Evolutionary conservation across 2,888 invertebrate genomes (phyloP).

Genomic region (Perizoma flavofasciatum): DNA sequence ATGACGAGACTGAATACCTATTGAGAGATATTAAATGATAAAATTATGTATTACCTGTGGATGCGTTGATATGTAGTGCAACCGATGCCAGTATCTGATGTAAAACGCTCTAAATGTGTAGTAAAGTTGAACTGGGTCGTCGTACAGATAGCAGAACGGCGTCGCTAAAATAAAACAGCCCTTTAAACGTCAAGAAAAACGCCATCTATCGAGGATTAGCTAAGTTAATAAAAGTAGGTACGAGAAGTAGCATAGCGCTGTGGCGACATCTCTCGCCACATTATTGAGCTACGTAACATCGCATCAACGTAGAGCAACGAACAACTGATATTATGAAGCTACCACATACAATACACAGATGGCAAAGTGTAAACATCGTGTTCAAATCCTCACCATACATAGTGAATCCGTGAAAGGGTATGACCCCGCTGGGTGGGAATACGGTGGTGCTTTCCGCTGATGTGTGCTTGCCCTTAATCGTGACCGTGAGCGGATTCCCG

Average conservation of each 20-base stretch:
- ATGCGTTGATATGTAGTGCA: slow-evolving; percentile 96
- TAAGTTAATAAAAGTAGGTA: neutral
- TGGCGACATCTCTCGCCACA: too few relatives aligned
- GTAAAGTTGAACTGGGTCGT: slow-evolving; percentile 94
- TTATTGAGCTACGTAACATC: too few relatives aligned
- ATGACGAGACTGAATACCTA: too few relatives aligned
- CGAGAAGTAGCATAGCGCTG: neutral
- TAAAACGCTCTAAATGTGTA: slow-evolving; percentile 96
- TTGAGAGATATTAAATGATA: too few relatives aligned
- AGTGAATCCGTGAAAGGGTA: slow-evolving; percentile 98
- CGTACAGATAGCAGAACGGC: slow-evolving; percentile 96
- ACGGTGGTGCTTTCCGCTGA: slow-evolving; percentile 88
- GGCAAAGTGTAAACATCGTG: too few relatives aligned
- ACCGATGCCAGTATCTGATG: slow-evolving; percentile 94
- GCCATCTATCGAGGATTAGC: neutral
- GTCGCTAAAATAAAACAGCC: slow-evolving; percentile 86
- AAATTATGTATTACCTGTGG: slow-evolving; percentile 87
- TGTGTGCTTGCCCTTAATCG: slow-evolving; percentile 88
- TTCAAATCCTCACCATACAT: slow-evolving; percentile 90
- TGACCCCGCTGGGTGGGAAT: slow-evolving; percentile 97
- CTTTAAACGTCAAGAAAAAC: slow-evolving; percentile 9
- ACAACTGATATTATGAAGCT: too few relatives aligned
- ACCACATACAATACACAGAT: too few relatives aligned
- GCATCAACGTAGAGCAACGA: too few relatives aligned
- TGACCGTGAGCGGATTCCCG: slow-evolving; percentile 88